Base-by-base conservation (phyloP, 1,140 invertebrate species). In the Gryllus bimaculatus region DNA sequence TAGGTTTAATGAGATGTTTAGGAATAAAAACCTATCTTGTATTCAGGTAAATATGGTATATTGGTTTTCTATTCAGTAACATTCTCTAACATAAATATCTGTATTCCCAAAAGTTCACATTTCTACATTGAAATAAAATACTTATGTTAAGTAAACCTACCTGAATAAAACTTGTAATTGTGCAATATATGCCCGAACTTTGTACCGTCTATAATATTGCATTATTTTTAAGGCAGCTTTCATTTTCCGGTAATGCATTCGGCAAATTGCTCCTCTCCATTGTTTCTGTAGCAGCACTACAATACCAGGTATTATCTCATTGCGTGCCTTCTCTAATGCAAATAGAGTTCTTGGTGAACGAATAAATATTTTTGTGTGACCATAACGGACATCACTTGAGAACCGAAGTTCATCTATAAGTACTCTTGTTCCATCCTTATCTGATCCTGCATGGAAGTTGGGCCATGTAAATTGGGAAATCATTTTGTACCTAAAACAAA, bases 351-450 rank as follows among this genome's bases (percentile, higher is more conserved):
- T 91, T 0, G 98, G 97, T 20, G 93, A 92, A 82, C 96, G 90
- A 82, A 99, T 96, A 83, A 99, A 99, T 75, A 99, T 90, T 87
- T 99, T 99, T 4, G 96, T 98, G 81, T 95, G 93, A 12, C 97
- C 97, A 83, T 95, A 98, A 83, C 95, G 94, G 7, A 98, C 96
- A 84, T 99, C 97, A 80, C 92, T 84, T 0, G 88, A 86, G 80
- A 97, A 92, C 39, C 91, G 89, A 83, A 93, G 90, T 82, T 96
- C 93, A 73, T 94, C 88, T 79, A 98, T 90, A 74, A 99, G 90
- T 75, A 93, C 92, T 83, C 91, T 87, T 0, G 95, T 94, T 1
- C 94, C 97, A 81, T 98, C 95, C 83, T 91, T 91, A 77, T 93
- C 92, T 73, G 84, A 89, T 47, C 91, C 92, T 8, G 91, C 90